phyloP scores from a whole-genome alignment of 2,888 invertebrate genomes.

The Macrosoma leucophasiata region DNA sequence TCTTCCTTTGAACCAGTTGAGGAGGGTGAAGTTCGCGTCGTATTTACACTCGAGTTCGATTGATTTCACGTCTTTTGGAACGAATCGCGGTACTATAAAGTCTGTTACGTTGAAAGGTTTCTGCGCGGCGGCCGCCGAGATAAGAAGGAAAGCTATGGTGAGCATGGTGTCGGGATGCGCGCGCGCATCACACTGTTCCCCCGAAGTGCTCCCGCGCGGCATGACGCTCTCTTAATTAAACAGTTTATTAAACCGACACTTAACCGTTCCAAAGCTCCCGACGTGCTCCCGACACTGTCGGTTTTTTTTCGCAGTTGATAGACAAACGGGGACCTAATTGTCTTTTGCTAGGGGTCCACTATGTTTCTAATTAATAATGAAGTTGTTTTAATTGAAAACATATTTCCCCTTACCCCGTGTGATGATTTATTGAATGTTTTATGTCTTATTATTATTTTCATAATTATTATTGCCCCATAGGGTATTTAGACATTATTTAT shows the following conservation, averaged over 20 bases:
- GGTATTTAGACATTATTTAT: not conserved
- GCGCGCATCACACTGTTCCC: constrained; percentile 59
- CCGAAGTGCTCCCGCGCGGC: constrained; percentile 43
- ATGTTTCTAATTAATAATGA: no score
- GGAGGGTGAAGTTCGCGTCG: constrained; percentile 62
- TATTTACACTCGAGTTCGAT: constrained; percentile 62
- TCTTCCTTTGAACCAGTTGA: constrained; percentile 62
- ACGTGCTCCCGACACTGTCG: constrained; percentile 36
- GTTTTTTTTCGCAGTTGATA: constrained; percentile 53
- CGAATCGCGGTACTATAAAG: constrained; percentile 47
- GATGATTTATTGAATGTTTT: constrained; percentile 9
- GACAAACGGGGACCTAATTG: constrained; percentile 55
- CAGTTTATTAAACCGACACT: constrained; percentile 73
- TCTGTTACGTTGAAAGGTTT: constrained; percentile 55
- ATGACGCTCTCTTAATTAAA: constrained; percentile 65
- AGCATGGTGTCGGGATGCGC: constrained; percentile 57
- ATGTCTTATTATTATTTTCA: constrained; percentile 2
- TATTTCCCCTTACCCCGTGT: constrained; percentile 14
- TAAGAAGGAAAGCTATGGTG: constrained; percentile 33
- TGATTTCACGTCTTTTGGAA: constrained; percentile 43
- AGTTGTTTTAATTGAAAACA: constrained; percentile 25
- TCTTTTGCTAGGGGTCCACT: constrained; percentile 50
- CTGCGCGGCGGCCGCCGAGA: constrained; percentile 28
- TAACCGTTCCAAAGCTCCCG: constrained; percentile 54
- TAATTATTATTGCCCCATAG: no score